Evolutionary conservation across 2,113 vertebrate species (phyloP).

Genomic region (Apteryx mantelli): DNA sequence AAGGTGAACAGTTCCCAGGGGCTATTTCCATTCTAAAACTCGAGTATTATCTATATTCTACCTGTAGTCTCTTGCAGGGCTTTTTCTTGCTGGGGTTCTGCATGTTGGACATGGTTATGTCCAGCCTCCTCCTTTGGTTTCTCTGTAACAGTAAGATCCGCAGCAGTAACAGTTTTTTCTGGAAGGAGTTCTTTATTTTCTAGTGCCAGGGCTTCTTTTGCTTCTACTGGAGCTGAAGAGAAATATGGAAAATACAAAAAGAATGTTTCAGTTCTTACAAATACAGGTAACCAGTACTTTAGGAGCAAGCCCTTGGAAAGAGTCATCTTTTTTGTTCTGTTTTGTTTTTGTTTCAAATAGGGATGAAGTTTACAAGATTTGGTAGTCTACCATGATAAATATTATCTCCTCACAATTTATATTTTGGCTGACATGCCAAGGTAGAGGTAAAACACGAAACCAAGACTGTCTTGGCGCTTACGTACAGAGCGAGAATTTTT

Average conservation of each 20-base stretch:
- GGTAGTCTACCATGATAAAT: rapidly evolving
- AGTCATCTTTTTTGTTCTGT: too few relatives aligned
- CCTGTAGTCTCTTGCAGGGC: slow-evolving; percentile 16
- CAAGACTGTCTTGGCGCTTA: background rate
- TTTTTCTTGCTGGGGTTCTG: background rate
- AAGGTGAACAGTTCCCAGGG: background rate
- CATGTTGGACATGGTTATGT: background rate
- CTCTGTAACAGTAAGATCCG: background rate
- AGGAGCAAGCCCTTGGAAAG: background rate
- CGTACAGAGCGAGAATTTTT: background rate
- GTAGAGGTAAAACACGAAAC: rapidly evolving
- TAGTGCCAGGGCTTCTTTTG: background rate
- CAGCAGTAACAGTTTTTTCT: background rate
- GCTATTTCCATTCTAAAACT: background rate
- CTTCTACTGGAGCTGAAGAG: background rate
- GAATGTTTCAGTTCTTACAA: background rate
- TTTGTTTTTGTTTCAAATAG: background rate
- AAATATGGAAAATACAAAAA: background rate
- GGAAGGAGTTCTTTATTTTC: background rate
- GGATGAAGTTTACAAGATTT: rapidly evolving
- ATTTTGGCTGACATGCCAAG: background rate
- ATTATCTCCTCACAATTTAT: background rate
- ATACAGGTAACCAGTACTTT: rapidly evolving
- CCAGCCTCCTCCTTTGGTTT: background rate
- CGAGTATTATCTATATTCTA: background rate